Base-by-base conservation (phyloP, 53 echinoderm and acorn worm genomes). In the Henricia sp. region DNA sequence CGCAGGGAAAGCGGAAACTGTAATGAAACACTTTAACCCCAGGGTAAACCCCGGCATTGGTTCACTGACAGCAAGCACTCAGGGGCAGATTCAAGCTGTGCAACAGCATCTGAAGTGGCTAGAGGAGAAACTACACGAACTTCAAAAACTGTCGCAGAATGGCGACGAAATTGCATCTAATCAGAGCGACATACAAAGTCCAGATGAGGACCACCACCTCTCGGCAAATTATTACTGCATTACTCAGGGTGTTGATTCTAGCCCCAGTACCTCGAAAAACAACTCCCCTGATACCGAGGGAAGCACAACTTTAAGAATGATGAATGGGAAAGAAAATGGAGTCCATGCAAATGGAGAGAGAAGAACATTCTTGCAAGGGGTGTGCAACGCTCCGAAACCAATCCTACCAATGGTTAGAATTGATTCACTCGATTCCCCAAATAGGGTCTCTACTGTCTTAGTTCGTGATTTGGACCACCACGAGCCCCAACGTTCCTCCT, bases 71-170 rank as follows among this genome's bases (percentile, higher is more conserved):
- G 86, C 86, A 17, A 59, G 59, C 52, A 75, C 76, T 41, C 67
- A 75, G 44, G 86, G 86, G 25, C 86, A 86, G 68, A 74, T 76
- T 17, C 72, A 68, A 40, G 75, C 75, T 26, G 76, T 86, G 19
- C 75, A 86, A 54, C 86, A 86, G 51, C 86, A 86, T 64, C 41
- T 86, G 6, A 24, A 38, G 32, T 86, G 76, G 75, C 76, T 86
- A 32, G 86, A 86, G 76, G 86, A 67, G 67, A 86, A 74, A 52
- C 74, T 86, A 25, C 73, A 68, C 25, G 86, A 86, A 17, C 55
- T 86, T 3, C 86, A 86, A 25, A 76, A 67, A 29, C 36, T 86
- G n/a, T 75, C 72, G 1, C 67, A 52, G 10, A 28, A 53, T 46
- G 13, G 37, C 19, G 50, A 63, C 25, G 38, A 6, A 5, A 60